A percentile compares a stretch with the other conserved stretches of the same genome.
These are phyloP conservation scores for Hemibagrus guttatus DNA, from an alignment of 2,797 vertebrate genomes.

Conservation along the genomic window DNA sequence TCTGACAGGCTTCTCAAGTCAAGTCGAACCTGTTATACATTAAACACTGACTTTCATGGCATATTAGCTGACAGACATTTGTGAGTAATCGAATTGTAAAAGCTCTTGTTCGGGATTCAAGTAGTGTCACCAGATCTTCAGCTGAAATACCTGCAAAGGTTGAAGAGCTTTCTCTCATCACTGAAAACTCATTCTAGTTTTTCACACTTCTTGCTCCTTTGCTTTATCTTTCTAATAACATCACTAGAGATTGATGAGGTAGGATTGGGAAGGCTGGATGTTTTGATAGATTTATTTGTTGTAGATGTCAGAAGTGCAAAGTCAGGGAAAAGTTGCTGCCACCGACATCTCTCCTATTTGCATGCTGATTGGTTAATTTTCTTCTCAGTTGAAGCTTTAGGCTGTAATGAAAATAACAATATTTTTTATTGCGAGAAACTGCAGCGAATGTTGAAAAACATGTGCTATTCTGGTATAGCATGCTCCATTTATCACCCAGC, in stretches of 20 bases:
- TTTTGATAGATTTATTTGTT: constrained; percentile 17
- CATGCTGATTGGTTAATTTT: constrained; percentile 34
- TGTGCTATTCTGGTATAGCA: constrained; percentile 8
- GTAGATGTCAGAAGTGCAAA: constrained; percentile 11
- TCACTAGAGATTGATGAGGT: constrained; percentile 30
- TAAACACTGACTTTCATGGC: background rate
- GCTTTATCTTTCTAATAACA: background rate
- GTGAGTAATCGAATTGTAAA: background rate
- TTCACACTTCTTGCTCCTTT: background rate
- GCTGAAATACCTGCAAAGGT: background rate
- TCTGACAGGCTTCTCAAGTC: background rate
- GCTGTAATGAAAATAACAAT: background rate
- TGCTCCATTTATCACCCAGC: constrained; percentile 35
- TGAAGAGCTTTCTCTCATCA: background rate
- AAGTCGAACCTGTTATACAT: background rate
- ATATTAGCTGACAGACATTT: background rate
- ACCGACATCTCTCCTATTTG: background rate
- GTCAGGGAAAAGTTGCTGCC: background rate
- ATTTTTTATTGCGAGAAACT: background rate
- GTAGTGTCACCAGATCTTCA: background rate
- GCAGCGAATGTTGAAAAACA: background rate
- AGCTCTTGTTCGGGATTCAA: background rate
- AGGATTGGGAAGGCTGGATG: background rate
- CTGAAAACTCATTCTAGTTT: background rate
- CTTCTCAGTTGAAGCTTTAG: background rate